Evolutionary conservation across 2,113 vertebrate genomes (phyloP).

Genomic region (Hippolais icterina): DNA sequence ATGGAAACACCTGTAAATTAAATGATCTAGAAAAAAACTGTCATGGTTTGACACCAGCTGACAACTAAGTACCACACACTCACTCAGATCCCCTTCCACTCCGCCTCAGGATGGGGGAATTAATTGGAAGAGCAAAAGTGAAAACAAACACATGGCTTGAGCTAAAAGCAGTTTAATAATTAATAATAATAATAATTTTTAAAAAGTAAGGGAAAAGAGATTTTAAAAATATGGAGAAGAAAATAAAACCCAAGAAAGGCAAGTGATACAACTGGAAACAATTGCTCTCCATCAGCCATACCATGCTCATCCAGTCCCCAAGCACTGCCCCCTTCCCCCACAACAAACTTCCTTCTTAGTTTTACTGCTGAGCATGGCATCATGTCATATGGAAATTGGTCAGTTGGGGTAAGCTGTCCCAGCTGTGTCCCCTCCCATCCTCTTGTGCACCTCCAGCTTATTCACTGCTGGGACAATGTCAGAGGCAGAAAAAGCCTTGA

Average conservation of each 20-base stretch:
- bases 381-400: not conserved
- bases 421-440: not conserved
- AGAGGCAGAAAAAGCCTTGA: not conserved
- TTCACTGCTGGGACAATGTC: fast-evolving
- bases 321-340: fast-evolving
- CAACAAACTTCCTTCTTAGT: not conserved
- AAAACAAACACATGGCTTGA: not conserved
- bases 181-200: not conserved
- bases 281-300: fast-evolving
- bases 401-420: not conserved
- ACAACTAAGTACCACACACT: not conserved
- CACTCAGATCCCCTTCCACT: fast-evolving
- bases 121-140: not conserved
- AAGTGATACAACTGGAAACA: not conserved
- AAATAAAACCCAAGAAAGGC: not conserved
- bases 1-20: not conserved
- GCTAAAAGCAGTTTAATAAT: not conserved
- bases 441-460: not conserved
- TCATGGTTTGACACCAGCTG: fast-evolving
- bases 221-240: not conserved
- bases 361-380: not conserved
- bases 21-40: not conserved
- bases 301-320: fast-evolving
- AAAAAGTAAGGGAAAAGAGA: not conserved
- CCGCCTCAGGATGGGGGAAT: fast-evolving